Base-by-base conservation (phyloP, 1,140 invertebrate genomes). In the Sycobia sp. region DNA sequence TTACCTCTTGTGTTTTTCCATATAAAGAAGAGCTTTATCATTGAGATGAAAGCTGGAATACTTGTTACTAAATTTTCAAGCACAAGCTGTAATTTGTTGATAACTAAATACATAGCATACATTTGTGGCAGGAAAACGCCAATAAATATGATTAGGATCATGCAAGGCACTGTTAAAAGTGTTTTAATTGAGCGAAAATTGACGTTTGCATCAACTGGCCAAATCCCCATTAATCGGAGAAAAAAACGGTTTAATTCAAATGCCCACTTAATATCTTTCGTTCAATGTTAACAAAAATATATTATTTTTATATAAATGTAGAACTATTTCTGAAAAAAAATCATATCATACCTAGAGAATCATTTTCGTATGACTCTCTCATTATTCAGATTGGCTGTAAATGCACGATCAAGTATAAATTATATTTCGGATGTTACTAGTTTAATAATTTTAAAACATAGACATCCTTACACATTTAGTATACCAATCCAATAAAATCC, bases 1-100 rank as follows among this genome's bases (percentile, higher is more conserved):
- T 27, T 62, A 64, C 62, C 53, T 57, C 11, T 22, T 57, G 29
- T 57, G 25, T 14, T 43, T 5, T 8, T 2, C 62, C 62, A 64
- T 0, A 64, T 11, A 18, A 57, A 23, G 5, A 23, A 64, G 2
- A 64, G 23, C 10, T 57, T 64, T 1, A 64, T 11, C 14, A 29
- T 27, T 1, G 41, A 27, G 1, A 16, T 22, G 7, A 62, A 16
- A 20, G 32, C 14, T 27, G 41, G 0, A 4, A 3, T 16, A 32
- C 51, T 55, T 3, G 41, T 29, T 3, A 56, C 20, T 3, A 62
- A 11, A 29, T 62, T 62, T 1, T 62, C 60, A 13, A 62, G 38
- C 1, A 62, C 51, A 1, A 62, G 51, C 1, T 32, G 51, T 18
- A 62, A 23, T 1, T 62, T 23, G 23, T 34, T 9, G 1, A 55